Percentiles rank a stretch among this genome's conserved stretches.
These are phyloP conservation scores for Perdita meconis DNA, from an alignment of 2,888 invertebrate species.

Conservation along the genomic window DNA sequence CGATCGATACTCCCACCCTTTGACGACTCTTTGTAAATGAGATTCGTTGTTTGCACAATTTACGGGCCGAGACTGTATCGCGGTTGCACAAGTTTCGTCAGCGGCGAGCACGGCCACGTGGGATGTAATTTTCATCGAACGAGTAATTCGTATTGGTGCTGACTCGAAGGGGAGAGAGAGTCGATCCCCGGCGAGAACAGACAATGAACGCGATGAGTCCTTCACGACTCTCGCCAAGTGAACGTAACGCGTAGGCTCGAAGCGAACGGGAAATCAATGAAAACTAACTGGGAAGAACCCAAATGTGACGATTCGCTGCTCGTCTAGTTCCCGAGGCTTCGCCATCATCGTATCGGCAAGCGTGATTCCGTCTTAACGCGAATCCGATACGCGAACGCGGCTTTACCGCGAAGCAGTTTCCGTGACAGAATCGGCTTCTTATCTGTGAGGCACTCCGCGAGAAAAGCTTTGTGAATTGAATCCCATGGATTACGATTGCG, in stretches of 20 bases:
- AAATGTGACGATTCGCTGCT: conserved; percentile 34
- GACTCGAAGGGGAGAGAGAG: conserved; percentile 15
- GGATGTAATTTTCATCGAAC: conserved; percentile 59
- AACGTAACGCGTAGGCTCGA: conserved; percentile 45
- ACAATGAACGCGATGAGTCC: conserved; percentile 22
- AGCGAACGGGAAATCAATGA: conserved; percentile 49
- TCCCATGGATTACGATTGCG: conserved; percentile 21
- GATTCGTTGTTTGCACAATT: background rate
- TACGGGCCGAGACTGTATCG: conserved; percentile 27
- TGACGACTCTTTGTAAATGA: background rate
- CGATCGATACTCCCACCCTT: background rate
- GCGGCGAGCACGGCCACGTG: conserved; percentile 18
- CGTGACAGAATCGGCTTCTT: conserved; percentile 35
- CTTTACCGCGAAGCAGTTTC: conserved; percentile 34
- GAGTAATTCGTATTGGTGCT: conserved; percentile 54
- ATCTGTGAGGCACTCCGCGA: conserved; percentile 33
- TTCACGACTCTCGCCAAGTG: conserved; percentile 28
- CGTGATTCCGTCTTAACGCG: conserved; percentile 52
- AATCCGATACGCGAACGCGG: conserved; percentile 59
- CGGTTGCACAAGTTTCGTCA: conserved; percentile 13
- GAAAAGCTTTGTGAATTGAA: conserved; percentile 16
- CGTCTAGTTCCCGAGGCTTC: conserved; percentile 33
- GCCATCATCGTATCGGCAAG: conserved; percentile 34
- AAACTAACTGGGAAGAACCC: conserved; percentile 31
- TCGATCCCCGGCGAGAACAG: conserved; percentile 28